A percentile compares a stretch with the other conserved stretches of the same genome.
Conservation (phyloP, 2,797 vertebrate species). For the Falco concolor region DNA sequence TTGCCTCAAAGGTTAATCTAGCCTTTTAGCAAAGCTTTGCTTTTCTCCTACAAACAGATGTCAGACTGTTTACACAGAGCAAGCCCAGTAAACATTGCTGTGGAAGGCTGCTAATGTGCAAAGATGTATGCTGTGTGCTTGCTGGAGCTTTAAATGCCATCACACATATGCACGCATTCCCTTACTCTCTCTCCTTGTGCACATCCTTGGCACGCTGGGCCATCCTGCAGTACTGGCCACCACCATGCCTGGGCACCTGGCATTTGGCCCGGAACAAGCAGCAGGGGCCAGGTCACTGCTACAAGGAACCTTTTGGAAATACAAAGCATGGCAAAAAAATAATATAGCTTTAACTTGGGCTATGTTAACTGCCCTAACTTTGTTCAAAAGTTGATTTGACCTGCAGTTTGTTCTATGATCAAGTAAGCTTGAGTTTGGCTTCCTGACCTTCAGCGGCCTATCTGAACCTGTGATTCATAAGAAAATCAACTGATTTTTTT, state of each 20-base stretch:
- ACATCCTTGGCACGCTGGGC: neutral
- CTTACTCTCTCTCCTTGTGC: rapidly evolving
- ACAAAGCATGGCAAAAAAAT: neutral
- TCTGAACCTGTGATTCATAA: neutral
- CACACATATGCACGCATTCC: neutral
- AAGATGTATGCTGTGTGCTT: neutral
- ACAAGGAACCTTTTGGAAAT: neutral
- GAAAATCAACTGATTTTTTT: neutral
- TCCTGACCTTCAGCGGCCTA: neutral
- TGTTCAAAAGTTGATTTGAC: neutral
- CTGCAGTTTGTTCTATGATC: neutral
- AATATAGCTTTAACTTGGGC: neutral
- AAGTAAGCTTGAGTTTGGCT: neutral
- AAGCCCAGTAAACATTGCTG: neutral
- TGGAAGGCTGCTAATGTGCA: neutral
- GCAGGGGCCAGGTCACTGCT: neutral
- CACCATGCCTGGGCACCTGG: neutral
- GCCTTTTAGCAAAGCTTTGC: slow-evolving; percentile 36
- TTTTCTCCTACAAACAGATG: slow-evolving; percentile 43
- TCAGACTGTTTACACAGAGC: slow-evolving; percentile 28
- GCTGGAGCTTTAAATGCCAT: neutral
- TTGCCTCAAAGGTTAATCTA: slow-evolving; percentile 27
- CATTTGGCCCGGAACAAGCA: neutral
- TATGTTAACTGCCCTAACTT: neutral
- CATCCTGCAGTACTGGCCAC: neutral